Conservation (phyloP, 2,888 invertebrate species). For the Ennomos erosarius region DNA sequence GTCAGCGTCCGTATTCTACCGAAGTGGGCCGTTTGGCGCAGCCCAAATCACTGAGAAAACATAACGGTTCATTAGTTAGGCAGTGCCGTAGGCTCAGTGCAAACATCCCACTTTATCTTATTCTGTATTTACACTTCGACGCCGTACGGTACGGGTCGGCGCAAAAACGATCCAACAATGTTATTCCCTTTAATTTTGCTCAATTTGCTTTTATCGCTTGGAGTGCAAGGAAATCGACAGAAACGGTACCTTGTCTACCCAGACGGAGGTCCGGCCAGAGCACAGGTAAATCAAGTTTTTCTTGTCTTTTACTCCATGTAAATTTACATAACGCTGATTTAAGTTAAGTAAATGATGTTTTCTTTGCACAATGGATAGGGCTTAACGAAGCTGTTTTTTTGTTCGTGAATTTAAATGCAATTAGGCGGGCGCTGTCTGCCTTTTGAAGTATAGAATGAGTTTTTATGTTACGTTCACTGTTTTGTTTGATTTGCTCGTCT, state of each 20-base stretch:
- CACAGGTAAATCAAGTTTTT: constrained; percentile 75
- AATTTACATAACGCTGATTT: constrained; percentile 75
- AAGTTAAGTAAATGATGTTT: constrained; percentile 74
- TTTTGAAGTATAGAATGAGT: constrained; percentile 57
- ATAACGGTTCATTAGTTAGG: constrained; percentile 82
- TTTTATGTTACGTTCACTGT: constrained; percentile 45
- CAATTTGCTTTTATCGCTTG: constrained; percentile 55
- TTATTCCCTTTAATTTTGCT: constrained; percentile 66
- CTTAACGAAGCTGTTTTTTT: constrained; percentile 81
- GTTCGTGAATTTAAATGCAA: constrained; percentile 80
- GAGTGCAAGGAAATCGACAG: constrained; percentile 64
- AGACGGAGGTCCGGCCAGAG: constrained; percentile 84
- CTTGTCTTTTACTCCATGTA: constrained; percentile 34
- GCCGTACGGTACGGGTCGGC: constrained; percentile 48
- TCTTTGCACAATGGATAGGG: constrained; percentile 69
- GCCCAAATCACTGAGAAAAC: constrained; percentile 76
- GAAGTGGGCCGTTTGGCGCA: constrained; percentile 49
- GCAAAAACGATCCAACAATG: constrained; percentile 57
- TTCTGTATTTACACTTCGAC: constrained; percentile 66
- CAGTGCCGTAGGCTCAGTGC: constrained; percentile 64
- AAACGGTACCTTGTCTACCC: constrained; percentile 85
- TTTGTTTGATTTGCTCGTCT: constrained; percentile 38
- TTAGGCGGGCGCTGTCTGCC: constrained; percentile 60
- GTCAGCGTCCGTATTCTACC: constrained; percentile 36
- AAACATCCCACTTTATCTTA: constrained; percentile 76